Conservation (phyloP, 1,140 invertebrate genomes). For the Solenopsis invicta region DNA sequence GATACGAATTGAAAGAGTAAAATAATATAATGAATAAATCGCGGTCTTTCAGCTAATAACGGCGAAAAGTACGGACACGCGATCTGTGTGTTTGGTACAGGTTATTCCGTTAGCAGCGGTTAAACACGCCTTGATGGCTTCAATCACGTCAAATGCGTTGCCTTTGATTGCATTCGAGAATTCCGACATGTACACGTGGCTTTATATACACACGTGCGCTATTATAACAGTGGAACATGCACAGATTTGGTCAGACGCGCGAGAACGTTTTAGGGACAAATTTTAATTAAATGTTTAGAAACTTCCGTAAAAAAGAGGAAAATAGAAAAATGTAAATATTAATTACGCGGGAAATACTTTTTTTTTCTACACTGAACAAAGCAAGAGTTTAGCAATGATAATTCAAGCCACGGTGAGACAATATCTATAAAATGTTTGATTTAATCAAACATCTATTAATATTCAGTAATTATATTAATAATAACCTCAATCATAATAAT, state of each 20-base stretch:
- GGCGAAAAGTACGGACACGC: constrained; percentile 2
- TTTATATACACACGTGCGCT: constrained; percentile 29
- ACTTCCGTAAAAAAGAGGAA: not conserved
- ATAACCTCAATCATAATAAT: too few species aligned
- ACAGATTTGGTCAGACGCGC: constrained; percentile 1
- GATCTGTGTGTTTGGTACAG: constrained; percentile 16
- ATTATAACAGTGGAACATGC: constrained; percentile 30
- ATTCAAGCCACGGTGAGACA: too few species aligned
- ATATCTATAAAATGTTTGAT: too few species aligned
- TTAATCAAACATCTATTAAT: too few species aligned
- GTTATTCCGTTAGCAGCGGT: constrained; percentile 52
- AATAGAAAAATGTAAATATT: not conserved
- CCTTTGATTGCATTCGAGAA: constrained; percentile 48
- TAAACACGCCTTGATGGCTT: constrained; percentile 55
- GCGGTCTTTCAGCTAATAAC: constrained; percentile 31
- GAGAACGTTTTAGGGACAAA: not conserved
- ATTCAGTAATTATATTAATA: too few species aligned
- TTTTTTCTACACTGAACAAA: not conserved
- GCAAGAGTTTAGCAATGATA: too few species aligned
- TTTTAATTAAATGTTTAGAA: not conserved
- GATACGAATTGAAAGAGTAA: not conserved
- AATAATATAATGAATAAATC: constrained; percentile 34
- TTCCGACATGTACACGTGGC: constrained; percentile 35
- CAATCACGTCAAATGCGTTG: constrained; percentile 60
- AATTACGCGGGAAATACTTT: not conserved